A percentile compares a stretch with the other conserved stretches of the same genome.
Evolutionary conservation across 2,888 invertebrate species (phyloP).

Genomic region (Lepidonotus clava): DNA sequence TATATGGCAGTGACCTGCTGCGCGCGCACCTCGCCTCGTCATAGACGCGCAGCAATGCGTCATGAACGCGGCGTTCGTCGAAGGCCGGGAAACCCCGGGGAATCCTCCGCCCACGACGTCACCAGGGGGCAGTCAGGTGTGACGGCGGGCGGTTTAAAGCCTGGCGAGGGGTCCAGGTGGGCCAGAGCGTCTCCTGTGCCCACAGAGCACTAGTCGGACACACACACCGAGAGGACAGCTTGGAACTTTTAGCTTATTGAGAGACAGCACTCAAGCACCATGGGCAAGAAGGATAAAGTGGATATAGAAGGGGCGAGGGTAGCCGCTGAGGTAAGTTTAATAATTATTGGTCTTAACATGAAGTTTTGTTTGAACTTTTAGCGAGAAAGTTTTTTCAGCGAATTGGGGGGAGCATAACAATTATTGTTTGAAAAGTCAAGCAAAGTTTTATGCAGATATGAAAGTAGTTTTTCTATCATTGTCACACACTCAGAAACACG

Average conservation of each 20-base stretch:
- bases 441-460: not conserved
- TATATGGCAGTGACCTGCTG: no score
- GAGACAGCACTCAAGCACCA: no score
- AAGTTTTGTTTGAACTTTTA: not conserved
- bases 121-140: no score
- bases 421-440: not conserved
- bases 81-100: not conserved
- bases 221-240: no score
- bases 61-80: no score
- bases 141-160: no score
- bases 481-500: not conserved
- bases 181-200: not conserved
- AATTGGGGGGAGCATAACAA: not conserved
- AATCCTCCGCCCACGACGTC: not conserved
- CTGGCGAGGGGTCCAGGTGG: not conserved
- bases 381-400: not conserved
- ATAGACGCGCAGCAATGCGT: no score
- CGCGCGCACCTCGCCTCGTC: no score
- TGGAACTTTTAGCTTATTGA: no score
- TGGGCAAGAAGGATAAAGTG: conserved; percentile 2
- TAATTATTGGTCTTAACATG: no score
- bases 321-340: not conserved
- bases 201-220: not conserved
- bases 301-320: not conserved
- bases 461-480: not conserved